Conservation (phyloP, 30 jellyfish, hydroid and myxozoan genomes). For the Hydractinia symbiolongicarpus region DNA sequence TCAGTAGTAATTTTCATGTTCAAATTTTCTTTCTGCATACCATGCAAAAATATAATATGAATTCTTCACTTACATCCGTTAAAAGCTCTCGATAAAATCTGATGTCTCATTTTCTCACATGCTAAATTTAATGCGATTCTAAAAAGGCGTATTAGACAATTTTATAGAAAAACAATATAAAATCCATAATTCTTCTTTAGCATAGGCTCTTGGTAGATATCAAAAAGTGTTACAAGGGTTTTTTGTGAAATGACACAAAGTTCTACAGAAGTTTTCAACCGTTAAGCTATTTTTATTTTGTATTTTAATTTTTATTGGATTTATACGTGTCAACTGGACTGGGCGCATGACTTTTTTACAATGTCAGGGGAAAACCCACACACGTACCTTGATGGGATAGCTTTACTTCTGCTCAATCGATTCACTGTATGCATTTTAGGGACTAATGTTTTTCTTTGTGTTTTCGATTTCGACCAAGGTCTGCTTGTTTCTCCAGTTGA, state of each 20-base stretch:
- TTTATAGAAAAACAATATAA: background rate
- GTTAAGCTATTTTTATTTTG: too few relatives aligned
- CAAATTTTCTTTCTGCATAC: background rate
- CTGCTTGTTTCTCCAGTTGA: constrained; percentile 21
- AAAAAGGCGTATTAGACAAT: background rate
- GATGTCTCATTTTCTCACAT: constrained; percentile 89
- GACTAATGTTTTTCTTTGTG: constrained; percentile 38
- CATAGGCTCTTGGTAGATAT: background rate
- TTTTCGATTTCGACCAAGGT: constrained; percentile 49
- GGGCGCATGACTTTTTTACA: too few relatives aligned
- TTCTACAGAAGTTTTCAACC: too few relatives aligned
- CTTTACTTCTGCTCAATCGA: constrained; percentile 47
- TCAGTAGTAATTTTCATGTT: too few relatives aligned
- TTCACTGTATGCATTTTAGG: constrained; percentile 63
- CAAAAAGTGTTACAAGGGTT: too few relatives aligned
- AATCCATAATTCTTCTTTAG: background rate
- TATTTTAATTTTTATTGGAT: too few relatives aligned
- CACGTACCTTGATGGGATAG: constrained; percentile 68
- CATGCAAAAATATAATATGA: too few relatives aligned
- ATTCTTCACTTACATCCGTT: constrained; percentile 70
- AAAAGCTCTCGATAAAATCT: constrained; percentile 83
- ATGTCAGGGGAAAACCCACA: background rate
- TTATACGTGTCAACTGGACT: too few relatives aligned
- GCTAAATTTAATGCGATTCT: constrained; percentile 82
- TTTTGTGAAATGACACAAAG: too few relatives aligned